phyloP scores from a whole-genome alignment of 2,797 vertebrate genomes.

The Characodon lateralis region DNA sequence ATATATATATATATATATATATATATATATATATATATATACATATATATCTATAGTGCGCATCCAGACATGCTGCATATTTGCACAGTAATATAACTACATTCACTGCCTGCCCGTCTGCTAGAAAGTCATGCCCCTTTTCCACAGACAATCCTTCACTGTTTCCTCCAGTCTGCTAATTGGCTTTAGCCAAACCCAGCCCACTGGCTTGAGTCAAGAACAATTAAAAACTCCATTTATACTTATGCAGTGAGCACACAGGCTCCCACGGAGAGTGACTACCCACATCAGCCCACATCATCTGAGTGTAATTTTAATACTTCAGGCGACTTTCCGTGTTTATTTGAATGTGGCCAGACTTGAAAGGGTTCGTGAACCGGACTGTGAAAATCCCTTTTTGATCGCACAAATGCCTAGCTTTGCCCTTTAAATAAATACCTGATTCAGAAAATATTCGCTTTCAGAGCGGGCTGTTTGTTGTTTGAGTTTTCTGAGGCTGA shows the following conservation, averaged over 20 bases:
- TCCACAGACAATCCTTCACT: conserved; percentile 82
- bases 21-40: too few relatives aligned
- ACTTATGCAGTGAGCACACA: conserved; percentile 84
- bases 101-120: conserved; percentile 42
- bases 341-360: conserved; percentile 88
- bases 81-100: conserved; percentile 32
- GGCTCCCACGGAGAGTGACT: conserved; percentile 85
- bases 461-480: conserved; percentile 74
- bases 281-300: conserved; percentile 86
- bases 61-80: conserved; percentile 10
- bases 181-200: conserved; percentile 87
- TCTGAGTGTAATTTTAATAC: conserved; percentile 93
- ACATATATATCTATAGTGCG: not conserved
- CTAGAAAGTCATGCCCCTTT: conserved; percentile 80
- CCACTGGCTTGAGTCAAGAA: conserved; percentile 87
- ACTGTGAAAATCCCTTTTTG: conserved; percentile 83
- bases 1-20: too few relatives aligned
- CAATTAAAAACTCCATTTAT: conserved; percentile 94
- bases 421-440: conserved; percentile 81
- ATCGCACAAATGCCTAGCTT: conserved; percentile 86
- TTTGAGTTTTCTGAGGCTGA: conserved; percentile 60
- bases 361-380: conserved; percentile 83
- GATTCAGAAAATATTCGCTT: conserved; percentile 79
- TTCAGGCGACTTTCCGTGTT: conserved; percentile 88
- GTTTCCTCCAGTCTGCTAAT: conserved; percentile 87